Base-by-base conservation (phyloP, 1,140 invertebrate species). In the Hormaphis cornu region DNA sequence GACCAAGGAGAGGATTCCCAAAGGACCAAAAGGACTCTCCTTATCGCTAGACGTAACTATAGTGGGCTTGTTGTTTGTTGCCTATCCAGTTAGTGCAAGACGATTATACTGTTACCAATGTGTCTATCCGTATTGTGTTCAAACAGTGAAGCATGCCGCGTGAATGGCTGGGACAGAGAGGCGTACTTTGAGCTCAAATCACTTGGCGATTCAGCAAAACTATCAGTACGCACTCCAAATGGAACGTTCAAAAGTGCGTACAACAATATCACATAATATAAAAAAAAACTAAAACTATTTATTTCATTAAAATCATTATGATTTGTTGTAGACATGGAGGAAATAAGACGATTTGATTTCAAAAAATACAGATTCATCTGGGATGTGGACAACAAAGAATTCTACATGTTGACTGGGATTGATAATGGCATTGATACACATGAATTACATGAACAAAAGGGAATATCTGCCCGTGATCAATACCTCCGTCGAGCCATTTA, bases 321-420 rank as follows among this genome's bases (percentile, higher is more conserved):
- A 20, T 46, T 50, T 70, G n/a, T 48, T 35, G 53, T 50, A 61
- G 46, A 71, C 14, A 33, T 54, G 16, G 42, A 69, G 9, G 42
- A 69, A 26, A 69, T 52, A 14, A 69, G 58, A 69, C 52, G 26
- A 48, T 50, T 40, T 33, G 71, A 53, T 58, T 70, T 58, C 42
- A 88, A 88, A 74, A 88, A 87, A 74, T 78, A 84, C 48, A 81
- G 82, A 37, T 89, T 88, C 73, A 78, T 87, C 8, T 89, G 87
- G 87, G 84, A 87, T 73, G 75, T 76, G 14, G 79, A 83, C n/a
- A 78, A 78, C 3, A 77, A 80, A 63, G 77, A 78, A 71, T 91
- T 89, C 75, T 76, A 82, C 1, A 84, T 82, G 75, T 76, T 90
- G 2, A 78, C 81, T 56, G 88, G 88, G 7, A 74, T 89, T 16